Conservation (phyloP, 2,113 vertebrate species). For the Scartelaos histophorus region DNA sequence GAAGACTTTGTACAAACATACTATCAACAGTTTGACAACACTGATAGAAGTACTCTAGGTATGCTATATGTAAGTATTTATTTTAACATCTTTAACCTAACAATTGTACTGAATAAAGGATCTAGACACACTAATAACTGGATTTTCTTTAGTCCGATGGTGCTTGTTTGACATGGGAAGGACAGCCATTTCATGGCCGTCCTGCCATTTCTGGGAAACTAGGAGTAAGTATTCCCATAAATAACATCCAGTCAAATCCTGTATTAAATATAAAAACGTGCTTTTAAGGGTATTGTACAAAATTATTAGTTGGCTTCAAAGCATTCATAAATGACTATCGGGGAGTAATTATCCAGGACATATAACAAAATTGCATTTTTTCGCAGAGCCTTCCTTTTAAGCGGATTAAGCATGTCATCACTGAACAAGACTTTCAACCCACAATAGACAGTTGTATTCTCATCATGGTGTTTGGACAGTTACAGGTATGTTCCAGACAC, state of each 20-base stretch:
- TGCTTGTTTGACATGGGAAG: conserved; percentile 79
- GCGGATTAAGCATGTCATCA: conserved; percentile 69
- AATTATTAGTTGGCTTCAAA: background rate
- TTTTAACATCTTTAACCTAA: background rate
- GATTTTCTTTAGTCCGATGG: conserved; percentile 35
- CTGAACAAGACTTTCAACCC: conserved; percentile 70
- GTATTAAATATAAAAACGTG: background rate
- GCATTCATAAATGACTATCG: no score
- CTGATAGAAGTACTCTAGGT: conserved; percentile 65
- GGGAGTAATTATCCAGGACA: background rate
- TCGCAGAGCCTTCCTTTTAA: conserved; percentile 70
- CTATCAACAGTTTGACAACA: conserved; percentile 71
- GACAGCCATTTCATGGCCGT: conserved; percentile 71
- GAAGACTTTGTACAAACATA: conserved; percentile 73
- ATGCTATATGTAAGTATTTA: conserved; percentile 70
- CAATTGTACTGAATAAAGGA: background rate
- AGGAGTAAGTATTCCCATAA: conserved; percentile 55
- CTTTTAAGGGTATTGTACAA: background rate
- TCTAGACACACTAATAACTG: background rate
- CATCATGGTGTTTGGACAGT: conserved; percentile 75
- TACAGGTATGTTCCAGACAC: conserved; percentile 63
- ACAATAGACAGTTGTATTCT: conserved; percentile 70
- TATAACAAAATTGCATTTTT: background rate
- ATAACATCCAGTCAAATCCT: background rate
- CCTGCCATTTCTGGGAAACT: conserved; percentile 68